These are phyloP conservation scores for Origma solitaria DNA, from an alignment of 2,113 vertebrate species.

Conservation along the genomic window DNA sequence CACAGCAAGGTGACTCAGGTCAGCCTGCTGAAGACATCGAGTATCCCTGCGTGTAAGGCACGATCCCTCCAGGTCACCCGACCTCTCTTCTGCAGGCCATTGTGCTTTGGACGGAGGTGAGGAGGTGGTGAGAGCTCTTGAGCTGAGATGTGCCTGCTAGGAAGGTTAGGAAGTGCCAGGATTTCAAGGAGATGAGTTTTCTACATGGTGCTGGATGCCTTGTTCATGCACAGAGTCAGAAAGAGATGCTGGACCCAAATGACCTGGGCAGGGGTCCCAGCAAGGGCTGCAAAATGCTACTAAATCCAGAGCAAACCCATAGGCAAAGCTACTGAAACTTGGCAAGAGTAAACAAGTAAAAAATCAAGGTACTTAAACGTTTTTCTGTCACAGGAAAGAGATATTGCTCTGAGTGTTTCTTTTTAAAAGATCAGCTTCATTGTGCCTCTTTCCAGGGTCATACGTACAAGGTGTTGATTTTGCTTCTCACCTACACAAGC, in stretches of 20 bases:
- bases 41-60: constrained; percentile 46
- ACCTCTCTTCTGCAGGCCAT: neutral
- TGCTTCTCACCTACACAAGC: neutral
- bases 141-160: neutral
- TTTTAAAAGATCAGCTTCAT: neutral
- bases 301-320: neutral
- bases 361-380: neutral
- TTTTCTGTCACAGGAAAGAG: neutral
- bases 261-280: neutral
- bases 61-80: neutral
- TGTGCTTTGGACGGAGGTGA: constrained; percentile 25
- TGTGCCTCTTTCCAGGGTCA: neutral
- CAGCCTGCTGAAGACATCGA: neutral
- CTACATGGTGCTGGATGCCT: neutral
- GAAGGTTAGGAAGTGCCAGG: neutral
- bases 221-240: neutral
- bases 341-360: neutral
- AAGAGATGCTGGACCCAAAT: neutral
- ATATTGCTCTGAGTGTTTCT: neutral
- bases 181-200: neutral
- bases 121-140: neutral
- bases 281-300: neutral
- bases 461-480: neutral
- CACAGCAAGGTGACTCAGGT: constrained; percentile 3
- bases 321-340: neutral